Base-by-base conservation (phyloP, 1,140 invertebrate species). In the Phymastichus coffea region DNA sequence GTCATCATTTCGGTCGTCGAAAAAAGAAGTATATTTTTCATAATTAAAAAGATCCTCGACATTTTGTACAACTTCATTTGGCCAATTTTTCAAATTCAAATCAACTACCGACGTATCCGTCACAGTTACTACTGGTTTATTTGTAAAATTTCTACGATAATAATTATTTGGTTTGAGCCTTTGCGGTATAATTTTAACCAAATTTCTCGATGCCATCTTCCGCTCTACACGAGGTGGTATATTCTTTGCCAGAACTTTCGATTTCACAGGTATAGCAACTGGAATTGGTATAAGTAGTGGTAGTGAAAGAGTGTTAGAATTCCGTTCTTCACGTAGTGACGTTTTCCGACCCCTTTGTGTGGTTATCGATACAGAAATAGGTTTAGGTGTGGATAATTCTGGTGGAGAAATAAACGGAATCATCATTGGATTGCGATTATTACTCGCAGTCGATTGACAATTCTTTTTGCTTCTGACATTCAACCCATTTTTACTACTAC, bases 1-100 rank as follows among this genome's bases (percentile, higher is more conserved):
- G 1, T 61, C 25, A 26, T 55, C 26, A n/a, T 52, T 33, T 2
- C 63, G 30, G 4, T 57, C 61, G 1, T 58, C 49, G 4, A 57
- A 8, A n/a, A 65, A 63, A 0, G 70, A 68, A 8, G 73, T 77
- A 20, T 79, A 78, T 23, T 71, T 75, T 4, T 79, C 69, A 10
- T 78, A 77, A 65, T 75, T 71, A 17, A 71, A 68, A 0, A 76
- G 37, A 63, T 79, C 76, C 4, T 74, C 64, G 0, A 62, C 28
- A 12, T 66, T 64, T 9, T 72, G 57, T 1, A 71, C 20, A 20
- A 65, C 62, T 0, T 66, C 67, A 25, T 72, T 72, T 0, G 76
- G 71, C 77, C 77, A 79, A 30, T 73, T 72, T 57, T 77, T 79
- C 48, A 4, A 15, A 10, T 3, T 30, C 47, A 4, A 38, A 37